Conservation (phyloP, 2,888 invertebrate species). For the Phasia obesa region DNA sequence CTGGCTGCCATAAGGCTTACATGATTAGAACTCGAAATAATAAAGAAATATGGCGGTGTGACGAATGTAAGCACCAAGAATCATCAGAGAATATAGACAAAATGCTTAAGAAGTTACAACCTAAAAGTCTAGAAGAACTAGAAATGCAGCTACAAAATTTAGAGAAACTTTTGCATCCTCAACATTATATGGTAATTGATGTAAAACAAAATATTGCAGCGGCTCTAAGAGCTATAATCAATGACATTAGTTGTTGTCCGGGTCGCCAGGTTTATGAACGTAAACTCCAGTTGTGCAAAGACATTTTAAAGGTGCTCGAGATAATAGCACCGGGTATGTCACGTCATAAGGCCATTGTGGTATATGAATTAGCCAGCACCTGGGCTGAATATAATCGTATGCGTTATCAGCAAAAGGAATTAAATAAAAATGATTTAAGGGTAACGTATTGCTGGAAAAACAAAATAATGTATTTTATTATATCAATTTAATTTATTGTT, state of each 20-base stretch:
- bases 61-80: constrained; percentile 75
- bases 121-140: constrained; percentile 77
- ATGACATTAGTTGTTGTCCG: constrained; percentile 83
- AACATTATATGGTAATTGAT: constrained; percentile 87
- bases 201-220: constrained; percentile 88
- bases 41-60: constrained; percentile 77
- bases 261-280: constrained; percentile 84
- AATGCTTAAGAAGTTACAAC: constrained; percentile 82
- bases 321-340: constrained; percentile 85
- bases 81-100: constrained; percentile 81
- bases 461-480: background rate
- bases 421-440: constrained; percentile 77
- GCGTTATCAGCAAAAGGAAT: constrained; percentile 76
- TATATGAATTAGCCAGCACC: constrained; percentile 90
- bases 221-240: constrained; percentile 83
- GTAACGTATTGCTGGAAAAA: no score
- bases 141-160: constrained; percentile 84
- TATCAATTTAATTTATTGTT: constrained; percentile 29
- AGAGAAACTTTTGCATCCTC: constrained; percentile 85
- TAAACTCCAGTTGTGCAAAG: constrained; percentile 87
- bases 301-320: constrained; percentile 86
- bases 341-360: constrained; percentile 85
- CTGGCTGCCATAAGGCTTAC: constrained; percentile 70
- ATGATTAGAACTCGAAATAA: constrained; percentile 60
- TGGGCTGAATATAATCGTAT: constrained; percentile 84